A percentile compares a stretch with the other conserved stretches of the same genome.
These are phyloP conservation scores for Notocelia uddmanniana DNA, from an alignment of 2,888 invertebrate genomes.

Conservation along the genomic window DNA sequence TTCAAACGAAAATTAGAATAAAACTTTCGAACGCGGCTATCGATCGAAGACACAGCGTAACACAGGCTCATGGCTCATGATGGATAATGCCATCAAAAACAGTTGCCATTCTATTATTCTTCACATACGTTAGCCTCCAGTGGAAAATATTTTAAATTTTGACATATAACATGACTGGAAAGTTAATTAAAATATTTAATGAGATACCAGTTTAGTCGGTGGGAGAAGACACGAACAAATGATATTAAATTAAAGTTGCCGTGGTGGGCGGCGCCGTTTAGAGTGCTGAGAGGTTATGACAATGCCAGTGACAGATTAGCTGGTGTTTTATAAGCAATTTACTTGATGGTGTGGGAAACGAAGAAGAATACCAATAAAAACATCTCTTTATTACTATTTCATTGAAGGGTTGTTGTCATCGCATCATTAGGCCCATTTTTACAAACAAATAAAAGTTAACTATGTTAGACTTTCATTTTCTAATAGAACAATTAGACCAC, in stretches of 20 bases:
- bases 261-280: conserved; percentile 65
- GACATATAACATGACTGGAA: conserved; percentile 71
- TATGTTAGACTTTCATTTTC: neutral
- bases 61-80: conserved; percentile 8
- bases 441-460: neutral
- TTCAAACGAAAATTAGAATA: neutral
- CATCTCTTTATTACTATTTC: neutral
- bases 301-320: conserved; percentile 51
- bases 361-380: neutral
- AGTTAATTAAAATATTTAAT: conserved; percentile 84
- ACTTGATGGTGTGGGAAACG: conserved; percentile 23
- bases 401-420: neutral
- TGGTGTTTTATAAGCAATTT: conserved; percentile 49
- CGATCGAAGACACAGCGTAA: neutral
- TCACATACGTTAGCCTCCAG: conserved; percentile 54
- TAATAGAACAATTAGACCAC: neutral
- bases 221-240: conserved; percentile 80
- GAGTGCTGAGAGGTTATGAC: conserved; percentile 54
- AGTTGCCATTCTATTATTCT: conserved; percentile 39
- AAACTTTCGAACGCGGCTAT: neutral
- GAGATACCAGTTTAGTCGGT: conserved; percentile 72
- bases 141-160: conserved; percentile 69
- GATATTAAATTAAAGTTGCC: conserved; percentile 76
- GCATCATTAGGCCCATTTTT: neutral
- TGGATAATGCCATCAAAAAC: conserved; percentile 36